Conservation (phyloP, 2,797 vertebrate species). For the Clarias fuscus region DNA sequence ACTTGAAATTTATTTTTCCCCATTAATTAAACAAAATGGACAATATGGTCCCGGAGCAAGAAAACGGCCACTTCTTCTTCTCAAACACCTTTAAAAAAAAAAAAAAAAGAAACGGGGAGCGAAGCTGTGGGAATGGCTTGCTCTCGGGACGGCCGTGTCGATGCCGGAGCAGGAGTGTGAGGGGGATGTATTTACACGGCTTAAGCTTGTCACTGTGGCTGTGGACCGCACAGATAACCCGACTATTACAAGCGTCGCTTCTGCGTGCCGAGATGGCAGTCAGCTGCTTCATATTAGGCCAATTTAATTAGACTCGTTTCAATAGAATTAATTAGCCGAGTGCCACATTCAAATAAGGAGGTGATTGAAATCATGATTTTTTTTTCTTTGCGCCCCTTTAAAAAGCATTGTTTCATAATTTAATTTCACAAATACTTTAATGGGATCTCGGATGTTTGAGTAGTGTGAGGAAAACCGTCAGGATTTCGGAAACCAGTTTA, state of each 20-base stretch:
- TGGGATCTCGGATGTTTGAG: conserved; percentile 61
- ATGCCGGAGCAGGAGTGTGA: conserved; percentile 51
- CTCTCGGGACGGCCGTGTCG: conserved; percentile 39
- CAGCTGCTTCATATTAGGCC: conserved; percentile 68
- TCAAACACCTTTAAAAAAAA: conserved; percentile 38
- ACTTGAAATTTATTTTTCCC: conserved; percentile 60
- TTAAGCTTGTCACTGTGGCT: conserved; percentile 58
- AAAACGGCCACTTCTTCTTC: conserved; percentile 53
- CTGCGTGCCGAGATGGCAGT: conserved; percentile 61
- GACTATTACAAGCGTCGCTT: conserved; percentile 63
- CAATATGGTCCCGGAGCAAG: conserved; percentile 53
- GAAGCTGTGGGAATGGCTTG: conserved; percentile 52
- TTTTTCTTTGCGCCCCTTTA: conserved; percentile 51
- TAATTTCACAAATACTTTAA: conserved; percentile 67
- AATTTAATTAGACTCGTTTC: conserved; percentile 75
- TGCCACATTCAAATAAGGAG: conserved; percentile 65
- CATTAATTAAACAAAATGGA: conserved; percentile 60
- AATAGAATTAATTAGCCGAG: conserved; percentile 73
- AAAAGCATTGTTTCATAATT: conserved; percentile 70
- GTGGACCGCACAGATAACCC: conserved; percentile 62
- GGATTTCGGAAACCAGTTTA: conserved; percentile 55
- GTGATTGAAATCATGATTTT: conserved; percentile 66
- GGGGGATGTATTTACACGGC: conserved; percentile 62
- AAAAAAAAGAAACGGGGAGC: conserved; percentile 46
- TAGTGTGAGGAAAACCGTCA: conserved; percentile 41